phyloP scores from a whole-genome alignment of 1,140 invertebrate genomes.

The Batillaria attramentaria region DNA sequence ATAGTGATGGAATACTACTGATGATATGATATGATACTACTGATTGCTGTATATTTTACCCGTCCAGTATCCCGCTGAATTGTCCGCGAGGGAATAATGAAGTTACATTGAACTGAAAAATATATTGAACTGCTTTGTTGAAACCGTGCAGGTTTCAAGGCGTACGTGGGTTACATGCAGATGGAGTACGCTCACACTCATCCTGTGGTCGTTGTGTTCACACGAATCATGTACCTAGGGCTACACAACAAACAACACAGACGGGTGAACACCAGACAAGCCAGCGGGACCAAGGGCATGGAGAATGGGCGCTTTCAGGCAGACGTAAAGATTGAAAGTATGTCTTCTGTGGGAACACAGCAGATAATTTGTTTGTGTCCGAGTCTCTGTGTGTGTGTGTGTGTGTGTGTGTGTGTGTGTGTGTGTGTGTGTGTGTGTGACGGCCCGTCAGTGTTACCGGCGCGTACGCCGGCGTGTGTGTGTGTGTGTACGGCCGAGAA shows the following conservation, averaged over 20 bases:
- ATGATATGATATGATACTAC: no score
- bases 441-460: neutral
- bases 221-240: constrained; percentile 29
- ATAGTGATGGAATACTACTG: no score
- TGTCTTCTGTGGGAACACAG: neutral
- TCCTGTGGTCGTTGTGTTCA: constrained; percentile 50
- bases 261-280: neutral
- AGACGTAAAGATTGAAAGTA: neutral
- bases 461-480: neutral
- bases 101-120: no score
- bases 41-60: no score
- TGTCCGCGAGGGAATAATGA: no score
- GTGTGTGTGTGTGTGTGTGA: neutral
- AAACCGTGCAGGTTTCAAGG: constrained; percentile 49
- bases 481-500: neutral
- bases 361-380: neutral
- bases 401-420: neutral
- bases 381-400: neutral
- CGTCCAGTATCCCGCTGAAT: no score
- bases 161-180: constrained; percentile 53
- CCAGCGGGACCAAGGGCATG: neutral
- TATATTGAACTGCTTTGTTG: no score
- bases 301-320: neutral
- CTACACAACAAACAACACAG: neutral
- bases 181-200: constrained; percentile 52